Evolutionary conservation across 1,140 invertebrate species (phyloP).

Genomic region (Brachionus asplanchnoidis): DNA sequence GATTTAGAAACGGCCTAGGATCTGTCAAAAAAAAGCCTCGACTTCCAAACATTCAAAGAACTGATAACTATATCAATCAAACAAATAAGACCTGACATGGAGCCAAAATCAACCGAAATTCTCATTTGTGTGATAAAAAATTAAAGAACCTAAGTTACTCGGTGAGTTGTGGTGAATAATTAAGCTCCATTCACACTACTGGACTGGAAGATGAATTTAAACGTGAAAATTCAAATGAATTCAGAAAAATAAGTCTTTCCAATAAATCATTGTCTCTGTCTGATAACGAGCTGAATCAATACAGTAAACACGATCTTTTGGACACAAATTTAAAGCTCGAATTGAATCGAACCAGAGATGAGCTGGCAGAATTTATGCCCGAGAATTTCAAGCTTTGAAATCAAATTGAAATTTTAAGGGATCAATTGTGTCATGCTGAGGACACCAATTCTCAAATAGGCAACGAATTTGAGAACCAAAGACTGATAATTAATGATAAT

Average conservation of each 20-base stretch:
- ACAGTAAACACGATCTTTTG: background rate
- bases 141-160: background rate
- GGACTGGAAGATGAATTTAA: background rate
- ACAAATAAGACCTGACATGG: background rate
- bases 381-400: background rate
- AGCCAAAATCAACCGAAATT: background rate
- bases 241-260: background rate
- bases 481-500: background rate
- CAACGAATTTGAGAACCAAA: background rate
- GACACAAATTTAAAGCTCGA: background rate
- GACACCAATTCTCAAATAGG: slow-evolving; percentile 1
- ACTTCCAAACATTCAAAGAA: background rate
- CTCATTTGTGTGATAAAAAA: background rate
- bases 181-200: background rate
- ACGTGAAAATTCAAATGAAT: background rate
- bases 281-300: background rate
- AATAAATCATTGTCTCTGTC: background rate
- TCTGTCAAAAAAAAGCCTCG: background rate
- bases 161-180: background rate
- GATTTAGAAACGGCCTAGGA: background rate
- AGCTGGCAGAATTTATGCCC: background rate
- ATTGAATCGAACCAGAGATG: background rate
- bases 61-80: background rate
- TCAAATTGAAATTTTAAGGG: background rate
- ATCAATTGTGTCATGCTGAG: background rate